A percentile compares a stretch with the other conserved stretches of the same genome.
Evolutionary conservation across 2,888 invertebrate genomes (phyloP).

Genomic region (Apomyelois bistriatella): DNA sequence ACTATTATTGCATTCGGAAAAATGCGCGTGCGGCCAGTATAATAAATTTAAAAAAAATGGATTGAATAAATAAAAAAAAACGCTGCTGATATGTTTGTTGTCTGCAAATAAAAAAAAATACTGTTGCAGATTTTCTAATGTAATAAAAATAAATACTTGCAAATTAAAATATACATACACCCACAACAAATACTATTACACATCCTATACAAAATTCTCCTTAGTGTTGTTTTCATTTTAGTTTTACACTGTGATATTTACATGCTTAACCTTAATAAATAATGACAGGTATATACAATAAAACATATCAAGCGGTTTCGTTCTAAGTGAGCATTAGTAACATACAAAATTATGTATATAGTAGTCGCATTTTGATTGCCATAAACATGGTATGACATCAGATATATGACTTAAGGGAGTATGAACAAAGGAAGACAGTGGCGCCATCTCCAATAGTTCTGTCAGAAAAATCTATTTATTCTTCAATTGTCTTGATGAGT

Average conservation of each 20-base stretch:
- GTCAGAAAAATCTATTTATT: no score
- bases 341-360: no score
- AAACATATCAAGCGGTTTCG: slow-evolving; percentile 32
- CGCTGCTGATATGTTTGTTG: slow-evolving; percentile 20
- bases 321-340: not conserved
- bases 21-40: not conserved
- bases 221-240: slow-evolving; percentile 42
- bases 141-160: slow-evolving; percentile 29
- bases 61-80: slow-evolving; percentile 1
- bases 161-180: slow-evolving; percentile 41
- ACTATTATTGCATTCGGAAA: not conserved
- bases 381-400: no score
- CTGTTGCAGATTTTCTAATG: slow-evolving; percentile 26
- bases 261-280: slow-evolving; percentile 56
- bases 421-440: no score
- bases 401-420: no score
- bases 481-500: no score
- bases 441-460: no score
- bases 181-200: slow-evolving; percentile 55
- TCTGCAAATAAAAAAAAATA: slow-evolving; percentile 9
- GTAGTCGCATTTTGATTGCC: no score
- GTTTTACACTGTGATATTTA: slow-evolving; percentile 50
- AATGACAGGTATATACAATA: slow-evolving; percentile 45
- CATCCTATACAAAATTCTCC: slow-evolving; percentile 65
- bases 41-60: slow-evolving; percentile 2